These are phyloP conservation scores for Chymomyza caudatula DNA, from an alignment of 2,888 invertebrate genomes.

Conservation along the genomic window DNA sequence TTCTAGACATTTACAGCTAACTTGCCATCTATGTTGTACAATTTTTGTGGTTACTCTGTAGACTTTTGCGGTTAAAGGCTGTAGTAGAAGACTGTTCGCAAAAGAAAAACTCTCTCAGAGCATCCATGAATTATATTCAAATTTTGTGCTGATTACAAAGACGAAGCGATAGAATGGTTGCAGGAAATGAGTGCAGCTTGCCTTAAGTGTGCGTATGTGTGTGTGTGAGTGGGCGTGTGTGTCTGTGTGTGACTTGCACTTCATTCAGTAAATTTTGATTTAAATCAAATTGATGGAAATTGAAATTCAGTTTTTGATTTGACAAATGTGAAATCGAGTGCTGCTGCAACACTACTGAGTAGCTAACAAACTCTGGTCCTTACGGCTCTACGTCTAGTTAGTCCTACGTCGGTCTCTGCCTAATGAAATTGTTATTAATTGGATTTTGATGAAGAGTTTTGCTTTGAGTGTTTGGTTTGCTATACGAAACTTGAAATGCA, in stretches of 20 bases:
- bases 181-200: background rate
- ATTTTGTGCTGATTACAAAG: constrained; percentile 58
- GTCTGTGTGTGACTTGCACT: too few relatives aligned
- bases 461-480: background rate
- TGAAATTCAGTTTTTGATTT: constrained; percentile 63
- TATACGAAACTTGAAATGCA: background rate
- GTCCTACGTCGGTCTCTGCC: background rate
- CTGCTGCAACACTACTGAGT: background rate
- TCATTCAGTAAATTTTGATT: constrained; percentile 64
- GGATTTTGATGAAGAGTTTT: background rate
- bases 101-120: background rate
- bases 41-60: background rate
- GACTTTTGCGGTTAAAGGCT: background rate
- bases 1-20: background rate
- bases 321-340: constrained; percentile 40
- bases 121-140: constrained; percentile 57
- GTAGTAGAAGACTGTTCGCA: background rate
- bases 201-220: background rate
- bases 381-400: background rate
- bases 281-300: constrained; percentile 68
- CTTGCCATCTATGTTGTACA: background rate
- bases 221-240: background rate
- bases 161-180: background rate
- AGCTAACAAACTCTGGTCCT: background rate
- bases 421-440: background rate